Conservation (phyloP, 2,888 invertebrate genomes). For the Yponomeuta malinellus region DNA sequence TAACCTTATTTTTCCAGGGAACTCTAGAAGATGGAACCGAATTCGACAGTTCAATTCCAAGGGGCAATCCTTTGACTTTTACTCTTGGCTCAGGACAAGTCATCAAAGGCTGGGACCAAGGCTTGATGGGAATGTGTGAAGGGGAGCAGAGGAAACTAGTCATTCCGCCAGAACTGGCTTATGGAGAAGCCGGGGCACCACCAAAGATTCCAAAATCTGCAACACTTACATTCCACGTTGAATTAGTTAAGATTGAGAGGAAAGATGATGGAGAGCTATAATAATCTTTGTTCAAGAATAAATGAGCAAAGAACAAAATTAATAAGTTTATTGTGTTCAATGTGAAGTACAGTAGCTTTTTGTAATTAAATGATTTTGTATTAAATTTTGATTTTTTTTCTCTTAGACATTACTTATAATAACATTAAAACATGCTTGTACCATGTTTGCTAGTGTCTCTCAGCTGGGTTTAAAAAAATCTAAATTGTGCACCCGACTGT, state of each 20-base stretch:
- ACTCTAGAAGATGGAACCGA: constrained; percentile 88
- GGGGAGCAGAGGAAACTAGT: constrained; percentile 90
- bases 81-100: constrained; percentile 90
- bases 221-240: constrained; percentile 87
- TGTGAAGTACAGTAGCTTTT: too few species aligned
- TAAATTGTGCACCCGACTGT: too few species aligned
- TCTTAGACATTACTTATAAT: too few species aligned
- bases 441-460: too few species aligned
- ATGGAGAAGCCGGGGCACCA: constrained; percentile 87
- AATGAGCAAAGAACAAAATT: too few species aligned
- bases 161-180: constrained; percentile 90
- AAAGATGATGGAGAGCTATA: constrained; percentile 60
- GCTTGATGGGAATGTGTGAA: constrained; percentile 90
- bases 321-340: too few species aligned
- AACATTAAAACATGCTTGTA: too few species aligned
- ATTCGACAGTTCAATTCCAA: constrained; percentile 87
- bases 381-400: too few species aligned
- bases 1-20: constrained; percentile 74
- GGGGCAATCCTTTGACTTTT: constrained; percentile 86
- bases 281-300: background rate
- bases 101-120: constrained; percentile 95
- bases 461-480: too few species aligned
- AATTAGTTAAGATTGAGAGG: constrained; percentile 84
- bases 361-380: too few species aligned
- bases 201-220: constrained; percentile 89